These are phyloP conservation scores for Gallinago paraguaiae DNA, from an alignment of 2,113 vertebrate genomes.

Conservation along the genomic window DNA sequence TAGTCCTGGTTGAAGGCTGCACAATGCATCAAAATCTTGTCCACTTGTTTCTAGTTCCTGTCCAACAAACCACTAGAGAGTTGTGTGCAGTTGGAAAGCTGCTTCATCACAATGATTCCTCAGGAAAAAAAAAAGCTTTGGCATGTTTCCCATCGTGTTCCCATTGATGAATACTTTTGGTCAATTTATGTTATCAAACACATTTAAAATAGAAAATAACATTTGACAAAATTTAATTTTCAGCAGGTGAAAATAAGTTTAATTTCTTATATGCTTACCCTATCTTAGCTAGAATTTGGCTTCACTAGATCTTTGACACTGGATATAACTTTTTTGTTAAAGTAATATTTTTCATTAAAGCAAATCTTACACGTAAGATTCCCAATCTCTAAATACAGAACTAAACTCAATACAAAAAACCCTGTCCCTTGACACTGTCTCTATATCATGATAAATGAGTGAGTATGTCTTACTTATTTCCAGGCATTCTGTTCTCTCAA, in stretches of 20 bases:
- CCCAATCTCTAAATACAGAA: not conserved
- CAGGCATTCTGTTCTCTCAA: not conserved
- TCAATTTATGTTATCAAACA: not conserved
- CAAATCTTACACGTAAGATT: not conserved
- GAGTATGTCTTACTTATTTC: not conserved
- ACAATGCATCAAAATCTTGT: not conserved
- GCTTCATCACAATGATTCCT: not conserved
- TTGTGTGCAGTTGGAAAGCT: not conserved
- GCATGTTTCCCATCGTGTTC: not conserved
- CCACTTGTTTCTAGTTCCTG: not conserved
- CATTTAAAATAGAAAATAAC: not conserved
- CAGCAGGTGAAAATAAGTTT: not conserved
- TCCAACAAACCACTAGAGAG: not conserved
- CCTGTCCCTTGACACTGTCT: not conserved
- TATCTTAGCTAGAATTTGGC: not conserved
- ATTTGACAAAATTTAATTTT: not conserved
- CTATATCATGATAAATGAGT: not conserved
- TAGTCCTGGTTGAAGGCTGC: not conserved
- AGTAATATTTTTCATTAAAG: not conserved
- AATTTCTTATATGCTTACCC: not conserved
- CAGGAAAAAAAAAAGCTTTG: not conserved
- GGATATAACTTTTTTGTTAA: not conserved
- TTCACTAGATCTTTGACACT: not conserved
- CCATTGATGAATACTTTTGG: not conserved
- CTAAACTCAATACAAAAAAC: accelerated